These are phyloP conservation scores for Catocala fraxini DNA, from an alignment of 2,888 invertebrate genomes.

Conservation along the genomic window DNA sequence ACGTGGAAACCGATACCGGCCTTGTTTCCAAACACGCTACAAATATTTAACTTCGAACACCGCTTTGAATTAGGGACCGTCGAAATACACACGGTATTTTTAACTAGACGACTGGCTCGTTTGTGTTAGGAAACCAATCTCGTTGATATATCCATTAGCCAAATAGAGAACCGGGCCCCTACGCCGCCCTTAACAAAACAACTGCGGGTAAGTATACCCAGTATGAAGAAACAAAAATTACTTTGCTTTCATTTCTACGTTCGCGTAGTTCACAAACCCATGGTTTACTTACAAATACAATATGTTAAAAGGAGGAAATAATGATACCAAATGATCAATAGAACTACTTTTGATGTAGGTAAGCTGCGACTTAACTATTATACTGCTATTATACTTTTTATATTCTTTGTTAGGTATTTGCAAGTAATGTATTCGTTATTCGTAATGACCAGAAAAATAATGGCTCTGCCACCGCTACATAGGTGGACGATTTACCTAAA, in stretches of 20 bases:
- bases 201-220: slow-evolving; percentile 55
- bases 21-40: slow-evolving; percentile 51
- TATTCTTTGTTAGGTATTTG: not conserved
- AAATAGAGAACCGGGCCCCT: slow-evolving; percentile 66
- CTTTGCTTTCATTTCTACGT: slow-evolving; percentile 59
- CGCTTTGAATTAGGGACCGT: slow-evolving; percentile 55
- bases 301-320: slow-evolving; percentile 26
- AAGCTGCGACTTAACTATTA: not conserved
- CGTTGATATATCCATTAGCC: slow-evolving; percentile 76
- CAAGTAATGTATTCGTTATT: not conserved
- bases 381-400: not conserved
- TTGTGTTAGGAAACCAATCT: slow-evolving; percentile 73
- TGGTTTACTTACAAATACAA: slow-evolving; percentile 29
- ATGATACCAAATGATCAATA: slow-evolving; percentile 19
- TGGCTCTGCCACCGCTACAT: too few species aligned
- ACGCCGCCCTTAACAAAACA: slow-evolving; percentile 64
- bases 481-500: too few species aligned
- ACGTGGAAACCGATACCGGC: slow-evolving; percentile 41
- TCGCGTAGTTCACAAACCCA: slow-evolving; percentile 43
- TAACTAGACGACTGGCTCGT: slow-evolving; percentile 62
- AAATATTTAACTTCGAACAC: slow-evolving; percentile 57
- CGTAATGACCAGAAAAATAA: not conserved
- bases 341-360: slow-evolving; percentile 5
- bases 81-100: slow-evolving; percentile 55
- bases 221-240: slow-evolving; percentile 60